Conservation (phyloP, 2,113 vertebrate genomes). For the Tenrec ecaudatus region DNA sequence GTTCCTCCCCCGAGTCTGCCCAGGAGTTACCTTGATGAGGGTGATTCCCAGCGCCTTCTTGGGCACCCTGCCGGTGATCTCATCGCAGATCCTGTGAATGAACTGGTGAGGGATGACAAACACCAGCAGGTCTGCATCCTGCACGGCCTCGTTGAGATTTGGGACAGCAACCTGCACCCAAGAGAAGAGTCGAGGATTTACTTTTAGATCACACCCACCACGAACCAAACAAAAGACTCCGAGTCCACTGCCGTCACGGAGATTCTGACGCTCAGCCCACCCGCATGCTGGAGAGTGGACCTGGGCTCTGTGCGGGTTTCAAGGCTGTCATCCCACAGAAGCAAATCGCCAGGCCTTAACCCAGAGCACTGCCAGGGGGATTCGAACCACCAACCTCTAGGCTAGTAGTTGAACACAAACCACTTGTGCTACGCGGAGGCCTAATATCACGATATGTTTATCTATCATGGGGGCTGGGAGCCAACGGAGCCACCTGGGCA, state of each 20-base stretch:
- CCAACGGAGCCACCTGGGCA: too few species aligned
- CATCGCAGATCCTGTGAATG: constrained; percentile 93
- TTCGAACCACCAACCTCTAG: background rate
- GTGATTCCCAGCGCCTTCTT: constrained; percentile 92
- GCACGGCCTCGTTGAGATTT: constrained; percentile 90
- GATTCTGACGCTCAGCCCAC: background rate
- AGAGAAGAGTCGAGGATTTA: background rate
- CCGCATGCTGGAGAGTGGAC: background rate
- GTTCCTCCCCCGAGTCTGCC: fast-evolving
- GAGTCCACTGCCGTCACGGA: background rate
- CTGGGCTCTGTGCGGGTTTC: background rate
- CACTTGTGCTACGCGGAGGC: background rate
- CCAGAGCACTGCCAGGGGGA: background rate
- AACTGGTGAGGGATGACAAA: constrained; percentile 97
- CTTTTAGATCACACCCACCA: fast-evolving
- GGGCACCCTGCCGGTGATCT: constrained; percentile 91
- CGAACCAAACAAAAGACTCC: background rate
- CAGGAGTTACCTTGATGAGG: constrained; percentile 93
- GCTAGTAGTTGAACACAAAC: background rate
- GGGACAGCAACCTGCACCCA: constrained; percentile 90
- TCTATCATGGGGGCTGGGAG: background rate
- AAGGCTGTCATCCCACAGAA: background rate
- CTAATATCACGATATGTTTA: background rate
- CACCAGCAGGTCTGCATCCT: constrained; percentile 93
- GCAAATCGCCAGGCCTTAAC: background rate